A percentile compares a stretch with the other conserved stretches of the same genome.
phyloP scores from a whole-genome alignment of 2,888 invertebrate species.

The Mamestra brassicae region DNA sequence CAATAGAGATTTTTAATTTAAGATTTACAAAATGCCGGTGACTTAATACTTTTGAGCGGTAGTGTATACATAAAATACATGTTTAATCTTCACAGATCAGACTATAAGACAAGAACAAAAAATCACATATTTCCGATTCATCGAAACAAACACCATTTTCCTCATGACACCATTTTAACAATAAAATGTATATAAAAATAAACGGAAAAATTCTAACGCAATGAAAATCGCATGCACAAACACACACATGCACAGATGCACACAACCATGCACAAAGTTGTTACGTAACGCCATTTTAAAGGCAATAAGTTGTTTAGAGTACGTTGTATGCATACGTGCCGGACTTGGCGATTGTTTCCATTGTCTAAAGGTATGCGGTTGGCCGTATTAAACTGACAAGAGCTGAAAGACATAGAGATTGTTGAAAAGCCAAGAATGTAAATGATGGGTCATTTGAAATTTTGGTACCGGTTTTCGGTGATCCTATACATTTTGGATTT shows the following conservation, averaged over 20 bases:
- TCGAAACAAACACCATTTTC: constrained; percentile 42
- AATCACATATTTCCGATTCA: constrained; percentile 27
- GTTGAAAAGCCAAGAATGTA: no score
- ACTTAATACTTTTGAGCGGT: no score
- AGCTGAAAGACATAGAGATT: not conserved
- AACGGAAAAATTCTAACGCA: constrained; percentile 73
- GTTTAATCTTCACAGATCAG: not conserved
- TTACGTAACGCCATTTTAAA: constrained; percentile 83
- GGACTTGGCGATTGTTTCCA: constrained; percentile 72
- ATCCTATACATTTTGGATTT: no score
- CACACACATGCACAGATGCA: constrained; percentile 50
- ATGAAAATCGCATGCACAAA: constrained; percentile 69
- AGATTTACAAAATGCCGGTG: no score
- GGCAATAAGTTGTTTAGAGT: constrained; percentile 81
- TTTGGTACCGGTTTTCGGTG: no score
- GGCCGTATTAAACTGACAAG: not conserved
- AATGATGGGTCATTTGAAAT: no score
- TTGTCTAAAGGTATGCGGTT: constrained; percentile 60
- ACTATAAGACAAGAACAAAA: not conserved
- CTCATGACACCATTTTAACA: constrained; percentile 53
- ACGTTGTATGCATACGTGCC: constrained; percentile 76
- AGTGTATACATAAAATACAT: no score
- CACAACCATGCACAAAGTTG: constrained; percentile 52
- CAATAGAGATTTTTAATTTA: no score
- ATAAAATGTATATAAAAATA: constrained; percentile 61